These are phyloP conservation scores for Cotesia chilonis DNA, from an alignment of 1,140 invertebrate genomes.

Conservation along the genomic window DNA sequence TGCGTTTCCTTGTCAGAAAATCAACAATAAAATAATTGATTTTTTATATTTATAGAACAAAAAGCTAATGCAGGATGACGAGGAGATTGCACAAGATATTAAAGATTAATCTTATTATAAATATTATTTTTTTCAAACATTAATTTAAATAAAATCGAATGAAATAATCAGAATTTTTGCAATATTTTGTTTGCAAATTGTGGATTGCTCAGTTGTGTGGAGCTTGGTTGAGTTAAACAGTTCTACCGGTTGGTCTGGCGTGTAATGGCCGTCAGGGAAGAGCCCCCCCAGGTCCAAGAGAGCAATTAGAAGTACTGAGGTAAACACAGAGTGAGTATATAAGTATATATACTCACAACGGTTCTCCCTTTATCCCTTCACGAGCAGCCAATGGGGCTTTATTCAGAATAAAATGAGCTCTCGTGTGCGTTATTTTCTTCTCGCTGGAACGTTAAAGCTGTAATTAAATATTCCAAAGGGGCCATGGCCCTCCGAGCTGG, in stretches of 20 bases:
- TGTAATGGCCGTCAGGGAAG: conserved; percentile 53
- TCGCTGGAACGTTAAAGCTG: conserved; percentile 49
- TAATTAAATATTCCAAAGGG: conserved; percentile 57
- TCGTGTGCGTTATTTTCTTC: conserved; percentile 54
- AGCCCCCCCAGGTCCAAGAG: conserved; percentile 23
- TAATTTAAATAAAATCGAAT: conserved; percentile 2
- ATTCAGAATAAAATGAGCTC: conserved; percentile 36
- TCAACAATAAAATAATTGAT: conserved; percentile 10
- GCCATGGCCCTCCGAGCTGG: conserved; percentile 32
- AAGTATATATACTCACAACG: too few relatives aligned
- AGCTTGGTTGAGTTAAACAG: conserved; percentile 40
- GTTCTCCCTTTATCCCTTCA: conserved; percentile 33
- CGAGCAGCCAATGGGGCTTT: conserved; percentile 39
- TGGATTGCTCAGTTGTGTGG: conserved; percentile 35
- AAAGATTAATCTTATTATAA: conserved; percentile 44
- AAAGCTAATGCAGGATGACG: conserved; percentile 11
- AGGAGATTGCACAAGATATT: background rate
- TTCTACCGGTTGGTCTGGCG: background rate
- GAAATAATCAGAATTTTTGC: too few relatives aligned
- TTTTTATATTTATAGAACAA: background rate
- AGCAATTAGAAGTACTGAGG: conserved; percentile 64
- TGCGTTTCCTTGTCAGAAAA: conserved; percentile 5
- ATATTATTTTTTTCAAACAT: conserved; percentile 32
- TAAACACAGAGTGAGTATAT: conserved; percentile 55
- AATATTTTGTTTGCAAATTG: too few relatives aligned